These are phyloP conservation scores for Pogonognathellus flavescens DNA, from an alignment of 1,140 invertebrate species.

Conservation along the genomic window DNA sequence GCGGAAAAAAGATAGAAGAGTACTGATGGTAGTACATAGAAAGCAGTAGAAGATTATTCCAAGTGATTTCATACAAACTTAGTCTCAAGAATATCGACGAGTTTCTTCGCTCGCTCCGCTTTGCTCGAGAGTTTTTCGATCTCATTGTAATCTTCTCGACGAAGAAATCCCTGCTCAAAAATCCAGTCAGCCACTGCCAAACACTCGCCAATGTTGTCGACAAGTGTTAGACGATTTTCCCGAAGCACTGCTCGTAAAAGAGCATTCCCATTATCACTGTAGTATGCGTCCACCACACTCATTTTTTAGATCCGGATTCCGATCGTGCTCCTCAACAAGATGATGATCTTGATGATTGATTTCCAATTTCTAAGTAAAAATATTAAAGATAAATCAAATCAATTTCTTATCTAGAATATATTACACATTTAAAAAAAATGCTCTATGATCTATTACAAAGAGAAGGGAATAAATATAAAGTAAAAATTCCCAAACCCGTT, in stretches of 20 bases:
- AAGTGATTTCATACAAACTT: constrained; percentile 52
- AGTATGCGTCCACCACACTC: neutral
- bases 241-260: neutral
- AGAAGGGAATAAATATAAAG: neutral
- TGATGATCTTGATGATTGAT: neutral
- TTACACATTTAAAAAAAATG: neutral
- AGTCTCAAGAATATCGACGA: constrained; percentile 48
- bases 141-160: constrained; percentile 48
- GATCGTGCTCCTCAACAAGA: no score
- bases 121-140: constrained; percentile 19
- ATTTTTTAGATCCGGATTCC: neutral
- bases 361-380: neutral
- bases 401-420: no score
- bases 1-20: neutral
- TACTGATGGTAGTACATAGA: neutral
- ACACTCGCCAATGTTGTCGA: neutral
- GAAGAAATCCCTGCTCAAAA: constrained; percentile 51
- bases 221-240: constrained; percentile 38
- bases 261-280: constrained; percentile 3
- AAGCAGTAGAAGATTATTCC: constrained; percentile 26
- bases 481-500: no score
- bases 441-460: neutral
- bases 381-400: neutral
- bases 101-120: neutral
- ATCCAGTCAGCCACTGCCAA: constrained; percentile 38